A percentile compares a stretch with the other conserved stretches of the same genome.
Evolutionary conservation across 2,888 invertebrate genomes (phyloP).

Genomic region (Entomobrya proxima): DNA sequence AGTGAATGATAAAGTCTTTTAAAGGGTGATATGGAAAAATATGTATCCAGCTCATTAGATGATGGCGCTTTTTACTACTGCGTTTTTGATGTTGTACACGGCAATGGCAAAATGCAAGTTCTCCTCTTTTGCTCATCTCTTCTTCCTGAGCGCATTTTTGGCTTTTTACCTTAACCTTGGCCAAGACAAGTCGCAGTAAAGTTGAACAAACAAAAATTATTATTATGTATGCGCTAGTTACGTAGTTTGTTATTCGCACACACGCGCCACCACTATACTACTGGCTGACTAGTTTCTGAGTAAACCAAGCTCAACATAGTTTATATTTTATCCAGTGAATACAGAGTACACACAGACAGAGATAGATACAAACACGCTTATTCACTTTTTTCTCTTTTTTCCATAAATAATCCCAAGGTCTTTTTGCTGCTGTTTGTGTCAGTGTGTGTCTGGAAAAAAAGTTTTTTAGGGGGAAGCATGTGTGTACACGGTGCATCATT

Average conservation of each 20-base stretch:
- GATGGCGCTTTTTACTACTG: too few species aligned
- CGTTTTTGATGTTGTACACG: too few species aligned
- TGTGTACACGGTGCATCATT: too few species aligned
- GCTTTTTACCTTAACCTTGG: slow-evolving; percentile 57
- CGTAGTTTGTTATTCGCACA: slow-evolving; percentile 30
- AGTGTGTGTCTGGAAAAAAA: slow-evolving; percentile 42
- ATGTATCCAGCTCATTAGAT: too few species aligned
- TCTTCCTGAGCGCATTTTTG: not conserved
- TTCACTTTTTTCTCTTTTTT: not conserved
- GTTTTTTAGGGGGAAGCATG: slow-evolving; percentile 29
- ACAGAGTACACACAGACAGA: not conserved
- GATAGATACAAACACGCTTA: not conserved
- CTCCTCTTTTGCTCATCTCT: not conserved
- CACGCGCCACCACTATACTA: slow-evolving; percentile 27
- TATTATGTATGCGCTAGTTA: too few species aligned
- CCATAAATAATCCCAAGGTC: slow-evolving; percentile 63
- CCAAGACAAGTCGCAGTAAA: slow-evolving; percentile 44
- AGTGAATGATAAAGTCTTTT: too few species aligned
- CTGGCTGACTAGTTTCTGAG: too few species aligned
- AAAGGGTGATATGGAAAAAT: too few species aligned
- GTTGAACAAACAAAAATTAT: slow-evolving; percentile 28
- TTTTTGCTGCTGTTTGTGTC: slow-evolving; percentile 2
- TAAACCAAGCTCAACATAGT: not conserved
- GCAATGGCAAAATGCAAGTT: too few species aligned
- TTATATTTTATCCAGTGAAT: slow-evolving; percentile 2